Evolutionary conservation across 2,113 vertebrate species (phyloP).

Genomic region (Sterrhoptilus dennistouni): DNA sequence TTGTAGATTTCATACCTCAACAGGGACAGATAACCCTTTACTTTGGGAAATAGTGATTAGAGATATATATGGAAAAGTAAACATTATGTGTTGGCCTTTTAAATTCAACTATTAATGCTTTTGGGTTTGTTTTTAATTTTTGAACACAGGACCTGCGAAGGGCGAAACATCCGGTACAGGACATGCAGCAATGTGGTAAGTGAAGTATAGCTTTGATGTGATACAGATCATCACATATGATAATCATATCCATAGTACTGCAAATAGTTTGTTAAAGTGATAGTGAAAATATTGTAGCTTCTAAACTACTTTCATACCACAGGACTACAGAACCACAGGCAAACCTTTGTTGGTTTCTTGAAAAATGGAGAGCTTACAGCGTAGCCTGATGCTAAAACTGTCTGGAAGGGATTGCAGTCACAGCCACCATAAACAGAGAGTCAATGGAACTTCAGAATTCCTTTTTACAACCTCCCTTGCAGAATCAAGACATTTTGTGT

Average conservation of each 20-base stretch:
- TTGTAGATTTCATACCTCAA: not conserved
- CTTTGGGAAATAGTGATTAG: not conserved
- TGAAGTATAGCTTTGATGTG: not conserved
- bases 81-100: not conserved
- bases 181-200: slow-evolving; percentile 98
- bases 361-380: not conserved
- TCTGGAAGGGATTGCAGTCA: not conserved
- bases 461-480: not conserved
- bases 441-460: not conserved
- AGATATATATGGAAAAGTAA: not conserved
- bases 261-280: not conserved
- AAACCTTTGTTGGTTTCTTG: not conserved
- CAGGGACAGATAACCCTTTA: not conserved
- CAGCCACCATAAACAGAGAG: not conserved
- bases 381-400: not conserved
- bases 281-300: not conserved
- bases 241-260: not conserved
- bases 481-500: not conserved
- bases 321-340: not conserved
- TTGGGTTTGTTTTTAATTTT: slow-evolving; percentile 48
- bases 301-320: not conserved
- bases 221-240: not conserved
- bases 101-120: not conserved
- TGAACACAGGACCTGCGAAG: slow-evolving; percentile 88
- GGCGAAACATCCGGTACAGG: slow-evolving; percentile 94